Percentiles rank a stretch among this genome's conserved stretches.
Conservation (phyloP, 2,888 invertebrate species). For the Orthonychiurus folsomi region DNA sequence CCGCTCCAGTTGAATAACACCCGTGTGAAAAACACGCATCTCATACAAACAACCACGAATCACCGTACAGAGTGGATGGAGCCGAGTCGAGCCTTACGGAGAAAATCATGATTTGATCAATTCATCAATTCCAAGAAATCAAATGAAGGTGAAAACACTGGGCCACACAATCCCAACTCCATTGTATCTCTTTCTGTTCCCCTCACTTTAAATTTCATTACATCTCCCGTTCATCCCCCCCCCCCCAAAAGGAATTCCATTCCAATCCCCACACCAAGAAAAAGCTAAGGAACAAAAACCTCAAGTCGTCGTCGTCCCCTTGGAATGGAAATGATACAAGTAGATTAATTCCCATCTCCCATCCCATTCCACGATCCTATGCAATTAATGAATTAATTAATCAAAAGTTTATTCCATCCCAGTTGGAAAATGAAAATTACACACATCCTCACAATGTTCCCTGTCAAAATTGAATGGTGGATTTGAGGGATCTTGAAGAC, state of each 20-base stretch:
- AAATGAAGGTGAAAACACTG: constrained; percentile 21
- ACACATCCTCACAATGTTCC: neutral
- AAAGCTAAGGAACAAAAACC: no score
- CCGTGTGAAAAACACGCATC: neutral
- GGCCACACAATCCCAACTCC: constrained; percentile 10
- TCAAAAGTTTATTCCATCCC: neutral
- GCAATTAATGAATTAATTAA: neutral
- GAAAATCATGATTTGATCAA: constrained; percentile 2
- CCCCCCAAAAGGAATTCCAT: no score
- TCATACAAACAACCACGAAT: no score
- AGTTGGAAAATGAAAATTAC: neutral
- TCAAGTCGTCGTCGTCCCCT: no score
- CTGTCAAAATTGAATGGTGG: no score
- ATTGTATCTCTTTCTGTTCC: neutral
- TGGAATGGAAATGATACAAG: no score
- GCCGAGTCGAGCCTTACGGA: neutral
- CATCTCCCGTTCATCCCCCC: neutral
- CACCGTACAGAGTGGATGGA: neutral
- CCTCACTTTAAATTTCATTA: neutral
- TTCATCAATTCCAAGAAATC: constrained; percentile 16
- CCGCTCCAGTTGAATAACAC: neutral
- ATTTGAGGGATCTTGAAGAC: no score
- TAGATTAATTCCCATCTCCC: no score
- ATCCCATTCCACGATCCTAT: no score
- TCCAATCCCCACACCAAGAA: no score